Evolutionary conservation across 2,113 vertebrate genomes (phyloP).

Genomic region (Macquaria australasica): DNA sequence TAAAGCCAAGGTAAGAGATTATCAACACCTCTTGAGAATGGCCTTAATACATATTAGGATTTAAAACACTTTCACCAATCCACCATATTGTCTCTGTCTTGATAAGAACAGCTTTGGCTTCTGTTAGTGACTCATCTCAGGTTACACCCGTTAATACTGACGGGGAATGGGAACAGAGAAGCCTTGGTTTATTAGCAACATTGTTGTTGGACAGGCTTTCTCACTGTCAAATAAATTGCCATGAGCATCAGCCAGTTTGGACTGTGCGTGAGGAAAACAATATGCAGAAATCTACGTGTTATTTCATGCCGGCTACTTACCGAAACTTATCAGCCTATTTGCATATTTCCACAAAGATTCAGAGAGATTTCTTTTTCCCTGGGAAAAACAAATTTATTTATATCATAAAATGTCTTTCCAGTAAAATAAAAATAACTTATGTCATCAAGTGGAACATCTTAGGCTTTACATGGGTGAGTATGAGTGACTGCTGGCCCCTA

Average conservation of each 20-base stretch:
- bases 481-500: slow-evolving; percentile 15
- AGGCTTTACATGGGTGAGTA: background rate
- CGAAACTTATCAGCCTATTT: slow-evolving; percentile 15
- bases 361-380: background rate
- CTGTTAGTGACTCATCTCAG: slow-evolving; percentile 23
- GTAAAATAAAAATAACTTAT: slow-evolving; percentile 49
- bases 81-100: slow-evolving; percentile 28
- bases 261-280: slow-evolving; percentile 22
- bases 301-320: slow-evolving; percentile 28
- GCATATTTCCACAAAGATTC: slow-evolving; percentile 50
- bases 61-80: slow-evolving; percentile 52
- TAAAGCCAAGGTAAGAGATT: slow-evolving; percentile 61
- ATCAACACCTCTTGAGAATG: slow-evolving; percentile 51
- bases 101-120: slow-evolving; percentile 44
- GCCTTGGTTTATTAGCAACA: slow-evolving; percentile 26
- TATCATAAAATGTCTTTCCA: slow-evolving; percentile 37
- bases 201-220: slow-evolving; percentile 31
- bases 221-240: slow-evolving; percentile 12
- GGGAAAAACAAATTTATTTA: slow-evolving; percentile 54
- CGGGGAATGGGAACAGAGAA: slow-evolving; percentile 8
- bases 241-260: slow-evolving; percentile 19
- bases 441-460: slow-evolving; percentile 42
- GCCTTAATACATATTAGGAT: slow-evolving; percentile 41
- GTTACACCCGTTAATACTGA: slow-evolving; percentile 39
- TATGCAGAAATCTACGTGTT: slow-evolving; percentile 20